These are phyloP conservation scores for Chiloscyllium punctatum DNA, from an alignment of 2,797 vertebrate genomes.

Conservation along the genomic window DNA sequence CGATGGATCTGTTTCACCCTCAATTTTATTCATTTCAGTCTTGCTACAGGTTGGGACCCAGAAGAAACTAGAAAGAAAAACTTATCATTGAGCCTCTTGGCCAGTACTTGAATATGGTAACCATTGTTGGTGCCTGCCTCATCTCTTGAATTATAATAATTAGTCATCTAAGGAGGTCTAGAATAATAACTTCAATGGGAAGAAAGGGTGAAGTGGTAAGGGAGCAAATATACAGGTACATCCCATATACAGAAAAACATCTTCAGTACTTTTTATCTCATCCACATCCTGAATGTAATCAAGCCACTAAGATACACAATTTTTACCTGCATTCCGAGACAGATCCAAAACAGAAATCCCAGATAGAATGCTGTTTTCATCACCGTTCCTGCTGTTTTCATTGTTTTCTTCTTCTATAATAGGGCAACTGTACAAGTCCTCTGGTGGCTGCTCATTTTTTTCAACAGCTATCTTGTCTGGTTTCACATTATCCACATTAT, in stretches of 20 bases:
- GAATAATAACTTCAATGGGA: background rate
- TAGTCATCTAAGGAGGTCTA: background rate
- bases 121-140: background rate
- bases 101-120: too few species aligned
- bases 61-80: background rate
- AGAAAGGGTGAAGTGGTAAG: accelerated
- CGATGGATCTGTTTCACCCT: background rate
- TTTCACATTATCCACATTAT: background rate
- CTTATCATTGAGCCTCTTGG: background rate
- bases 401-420: background rate
- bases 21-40: background rate
- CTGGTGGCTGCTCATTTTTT: background rate
- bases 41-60: background rate
- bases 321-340: slow-evolving; percentile 9
- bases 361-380: background rate
- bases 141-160: background rate
- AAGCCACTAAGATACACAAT: background rate
- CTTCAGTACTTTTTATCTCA: background rate
- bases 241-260: background rate
- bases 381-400: background rate
- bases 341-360: background rate
- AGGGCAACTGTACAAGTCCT: background rate
- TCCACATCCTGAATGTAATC: background rate
- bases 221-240: background rate
- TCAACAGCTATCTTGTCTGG: background rate